Percentiles rank a stretch among this genome's conserved stretches.
phyloP scores from a whole-genome alignment of 2,888 invertebrate species.

The Augochlorella aurata region DNA sequence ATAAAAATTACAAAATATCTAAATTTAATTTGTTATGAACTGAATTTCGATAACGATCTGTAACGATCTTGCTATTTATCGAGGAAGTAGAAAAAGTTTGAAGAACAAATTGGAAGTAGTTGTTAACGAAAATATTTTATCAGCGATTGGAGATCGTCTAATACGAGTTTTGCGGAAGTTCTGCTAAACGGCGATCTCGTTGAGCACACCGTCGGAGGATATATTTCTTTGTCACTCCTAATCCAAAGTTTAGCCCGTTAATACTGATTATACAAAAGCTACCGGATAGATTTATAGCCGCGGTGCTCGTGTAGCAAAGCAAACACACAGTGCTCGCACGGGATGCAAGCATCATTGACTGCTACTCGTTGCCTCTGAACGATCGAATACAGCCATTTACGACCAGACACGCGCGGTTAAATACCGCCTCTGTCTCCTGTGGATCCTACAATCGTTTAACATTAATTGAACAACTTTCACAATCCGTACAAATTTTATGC shows the following conservation, averaged over 20 bases:
- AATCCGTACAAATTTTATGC: neutral
- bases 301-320: slow-evolving; percentile 3
- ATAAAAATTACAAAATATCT: no score
- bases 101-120: no score
- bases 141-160: neutral
- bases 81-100: no score
- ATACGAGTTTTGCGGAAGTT: neutral
- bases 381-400: neutral
- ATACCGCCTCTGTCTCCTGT: neutral
- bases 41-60: no score
- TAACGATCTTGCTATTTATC: no score
- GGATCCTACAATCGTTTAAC: neutral
- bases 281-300: slow-evolving; percentile 13
- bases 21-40: no score
- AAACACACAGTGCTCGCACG: slow-evolving; percentile 8
- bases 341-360: slow-evolving; percentile 15
- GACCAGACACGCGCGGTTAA: neutral
- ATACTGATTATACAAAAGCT: neutral
- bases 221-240: neutral
- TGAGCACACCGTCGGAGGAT: neutral
- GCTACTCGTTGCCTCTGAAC: neutral
- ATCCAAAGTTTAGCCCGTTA: slow-evolving; percentile 15
- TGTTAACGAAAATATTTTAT: no score
- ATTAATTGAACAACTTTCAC: slow-evolving; percentile 1
- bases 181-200: no score